A percentile compares a stretch with the other conserved stretches of the same genome.
These are phyloP conservation scores for Lagodon rhomboides DNA, from an alignment of 2,797 vertebrate species.

Conservation along the genomic window DNA sequence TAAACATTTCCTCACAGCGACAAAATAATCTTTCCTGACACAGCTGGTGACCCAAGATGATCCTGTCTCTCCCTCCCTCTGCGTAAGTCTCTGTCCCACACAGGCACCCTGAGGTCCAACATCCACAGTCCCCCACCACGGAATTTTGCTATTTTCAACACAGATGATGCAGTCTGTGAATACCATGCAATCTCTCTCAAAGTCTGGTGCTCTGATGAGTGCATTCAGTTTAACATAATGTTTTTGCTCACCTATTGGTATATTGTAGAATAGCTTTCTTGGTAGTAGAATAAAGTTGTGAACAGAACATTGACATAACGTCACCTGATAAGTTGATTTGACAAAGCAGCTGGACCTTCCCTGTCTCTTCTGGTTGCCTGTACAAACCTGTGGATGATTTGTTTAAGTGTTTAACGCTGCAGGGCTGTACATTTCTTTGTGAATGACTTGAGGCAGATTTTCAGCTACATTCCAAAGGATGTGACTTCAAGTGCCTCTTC, in stretches of 20 bases:
- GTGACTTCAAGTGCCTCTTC: no score
- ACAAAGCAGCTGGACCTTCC: no score
- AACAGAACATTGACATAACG: no score
- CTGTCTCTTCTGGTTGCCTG: no score
- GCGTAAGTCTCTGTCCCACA: constrained; percentile 11
- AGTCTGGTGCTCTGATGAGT: not conserved
- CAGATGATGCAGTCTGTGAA: not conserved
- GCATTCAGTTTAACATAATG: not conserved
- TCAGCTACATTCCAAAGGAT: no score
- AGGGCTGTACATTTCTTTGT: no score
- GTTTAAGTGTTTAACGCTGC: no score
- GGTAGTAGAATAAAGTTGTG: no score
- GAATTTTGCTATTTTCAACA: not conserved
- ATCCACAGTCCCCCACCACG: not conserved
- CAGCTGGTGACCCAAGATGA: constrained; percentile 48
- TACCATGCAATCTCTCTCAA: not conserved
- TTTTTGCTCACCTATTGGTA: not conserved
- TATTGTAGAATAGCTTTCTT: not conserved
- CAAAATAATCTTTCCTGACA: not conserved
- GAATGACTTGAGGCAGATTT: no score
- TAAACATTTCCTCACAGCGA: not conserved
- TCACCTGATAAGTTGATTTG: no score
- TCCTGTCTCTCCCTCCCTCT: constrained; percentile 18
- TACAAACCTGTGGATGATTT: no score
- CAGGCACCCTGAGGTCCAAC: constrained; percentile 12